A percentile compares a stretch with the other conserved stretches of the same genome.
Conservation (phyloP, 2,113 vertebrate species). For the Egretta garzetta region DNA sequence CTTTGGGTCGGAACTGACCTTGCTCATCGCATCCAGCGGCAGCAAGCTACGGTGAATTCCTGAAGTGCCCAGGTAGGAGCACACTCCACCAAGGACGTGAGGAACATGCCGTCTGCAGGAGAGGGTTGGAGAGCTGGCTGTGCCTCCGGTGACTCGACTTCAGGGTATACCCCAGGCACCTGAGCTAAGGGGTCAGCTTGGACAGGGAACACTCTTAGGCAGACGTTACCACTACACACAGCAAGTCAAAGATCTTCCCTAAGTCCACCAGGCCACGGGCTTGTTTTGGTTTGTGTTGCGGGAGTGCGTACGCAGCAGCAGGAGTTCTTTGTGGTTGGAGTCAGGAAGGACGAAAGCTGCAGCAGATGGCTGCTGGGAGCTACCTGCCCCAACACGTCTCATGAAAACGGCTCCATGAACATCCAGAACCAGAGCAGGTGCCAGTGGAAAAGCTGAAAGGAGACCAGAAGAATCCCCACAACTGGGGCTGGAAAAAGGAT, state of each 20-base stretch:
- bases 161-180: not conserved
- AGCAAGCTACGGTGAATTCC: not conserved
- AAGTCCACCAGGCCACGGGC: not conserved
- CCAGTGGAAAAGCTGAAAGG: not conserved
- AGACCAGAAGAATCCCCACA: not conserved
- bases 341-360: not conserved
- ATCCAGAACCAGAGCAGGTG: not conserved
- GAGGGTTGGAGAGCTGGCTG: not conserved
- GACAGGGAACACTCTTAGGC: not conserved
- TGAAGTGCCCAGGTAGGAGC: not conserved
- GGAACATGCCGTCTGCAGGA: not conserved
- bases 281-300: not conserved
- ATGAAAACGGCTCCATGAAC: not conserved
- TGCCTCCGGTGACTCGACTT: not conserved
- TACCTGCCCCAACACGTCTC: not conserved
- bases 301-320: not conserved
- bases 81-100: not conserved
- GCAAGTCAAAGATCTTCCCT: not conserved
- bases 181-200: not conserved
- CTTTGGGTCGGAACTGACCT: not conserved
- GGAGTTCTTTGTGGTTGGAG: not conserved
- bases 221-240: not conserved
- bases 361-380: not conserved
- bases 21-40: not conserved
- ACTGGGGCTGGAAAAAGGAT: not conserved